phyloP scores from a whole-genome alignment of 2,888 invertebrate species.

The Chrysodeixis includens region DNA sequence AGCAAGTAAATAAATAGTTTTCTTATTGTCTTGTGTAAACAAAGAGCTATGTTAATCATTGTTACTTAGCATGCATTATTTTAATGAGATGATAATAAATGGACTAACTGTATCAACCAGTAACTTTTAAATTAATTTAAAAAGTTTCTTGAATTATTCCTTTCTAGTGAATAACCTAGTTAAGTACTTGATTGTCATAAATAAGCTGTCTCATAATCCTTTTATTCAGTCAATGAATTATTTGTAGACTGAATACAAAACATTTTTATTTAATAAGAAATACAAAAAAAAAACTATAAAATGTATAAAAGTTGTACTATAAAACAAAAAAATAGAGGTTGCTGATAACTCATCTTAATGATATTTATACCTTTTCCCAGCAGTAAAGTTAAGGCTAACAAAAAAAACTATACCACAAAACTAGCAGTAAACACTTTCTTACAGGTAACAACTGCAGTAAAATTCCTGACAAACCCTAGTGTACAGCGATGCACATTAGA shows the following conservation, averaged over 20 bases:
- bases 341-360: too few relatives aligned
- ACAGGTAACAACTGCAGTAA: slow-evolving; percentile 95
- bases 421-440: slow-evolving; percentile 45
- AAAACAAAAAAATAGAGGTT: not conserved
- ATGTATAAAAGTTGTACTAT: not conserved
- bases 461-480: slow-evolving; percentile 96
- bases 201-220: too few relatives aligned
- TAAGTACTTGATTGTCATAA: too few relatives aligned
- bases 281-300: too few relatives aligned
- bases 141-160: too few relatives aligned
- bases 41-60: not conserved
- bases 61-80: not conserved
- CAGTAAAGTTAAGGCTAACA: too few relatives aligned
- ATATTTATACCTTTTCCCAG: too few relatives aligned
- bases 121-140: not conserved
- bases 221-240: too few relatives aligned
- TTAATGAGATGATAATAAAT: not conserved
- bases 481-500: slow-evolving; percentile 93
- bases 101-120: not conserved
- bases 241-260: too few relatives aligned
- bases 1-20: not conserved
- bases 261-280: too few relatives aligned
- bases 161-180: too few relatives aligned
- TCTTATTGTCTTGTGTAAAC: slow-evolving; percentile 1
- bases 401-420: not conserved